Base-by-base conservation (phyloP, 1,140 invertebrate genomes). In the Saxidomus purpurata region DNA sequence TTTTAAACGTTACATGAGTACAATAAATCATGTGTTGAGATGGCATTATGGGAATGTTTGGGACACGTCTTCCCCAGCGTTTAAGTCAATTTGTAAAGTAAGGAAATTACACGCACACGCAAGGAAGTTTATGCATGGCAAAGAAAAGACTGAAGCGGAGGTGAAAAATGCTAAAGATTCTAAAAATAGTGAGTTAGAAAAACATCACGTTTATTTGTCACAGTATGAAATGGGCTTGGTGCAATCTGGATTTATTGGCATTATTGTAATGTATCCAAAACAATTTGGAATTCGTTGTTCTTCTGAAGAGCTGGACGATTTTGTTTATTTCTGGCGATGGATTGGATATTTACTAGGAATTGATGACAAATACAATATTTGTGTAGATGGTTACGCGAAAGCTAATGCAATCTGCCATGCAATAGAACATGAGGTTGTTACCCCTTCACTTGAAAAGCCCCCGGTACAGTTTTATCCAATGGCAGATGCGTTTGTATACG, bases 181-280 rank as follows among this genome's bases (percentile, higher is more conserved):
- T 8, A 43, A 8, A n/a, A 38, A 71, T 40, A 67, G 15, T 19
- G n/a, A 43, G 38, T 55, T 55, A 86, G 31, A 84, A 89, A 13
- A 13, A 43, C 3, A 28, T 87, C 92, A 43, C 84, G 28, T 93
- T 9, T 94, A 93, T 83, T 93, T 97, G 0, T 97, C 97, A 0
- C 98, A 99, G 95, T 96, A 97, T 87, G 98, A 98, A 90, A 97
- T 99, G 97, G 97, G 97, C 0, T 92, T 98, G 0, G 98, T 98
- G 0, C 95, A 96, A 76, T 94, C 92, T 87, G 94, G 93, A 15
- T 99, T 99, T 93, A 97, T 99, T 90, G 98, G 98, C 0, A 97
- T 97, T 76, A 96, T 97, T 0, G 92, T 98, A 0, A 89, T 98
- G 6, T 97, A 97, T 59, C 97, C 97, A 0, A 95, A 97, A 67